A percentile compares a stretch with the other conserved stretches of the same genome.
Evolutionary conservation across 1,140 invertebrate genomes (phyloP).

Genomic region (Drosophila tani): DNA sequence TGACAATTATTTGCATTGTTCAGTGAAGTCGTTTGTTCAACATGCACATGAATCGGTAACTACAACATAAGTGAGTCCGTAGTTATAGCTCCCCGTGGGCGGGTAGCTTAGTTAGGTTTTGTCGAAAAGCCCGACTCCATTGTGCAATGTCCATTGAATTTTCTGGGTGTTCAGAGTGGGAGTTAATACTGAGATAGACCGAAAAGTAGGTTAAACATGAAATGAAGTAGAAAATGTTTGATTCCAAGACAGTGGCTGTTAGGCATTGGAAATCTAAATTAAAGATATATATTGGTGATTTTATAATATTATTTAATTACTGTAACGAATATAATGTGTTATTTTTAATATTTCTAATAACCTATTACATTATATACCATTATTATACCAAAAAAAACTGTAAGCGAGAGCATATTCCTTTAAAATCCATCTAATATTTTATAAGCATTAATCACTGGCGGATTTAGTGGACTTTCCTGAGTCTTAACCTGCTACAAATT

Average conservation of each 20-base stretch:
- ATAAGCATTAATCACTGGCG: background rate
- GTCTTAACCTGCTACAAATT: background rate
- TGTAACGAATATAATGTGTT: no score
- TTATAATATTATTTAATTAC: no score
- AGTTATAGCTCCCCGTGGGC: slow-evolving; percentile 30
- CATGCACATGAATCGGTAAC: slow-evolving; percentile 80
- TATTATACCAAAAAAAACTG: background rate
- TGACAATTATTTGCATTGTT: slow-evolving; percentile 84
- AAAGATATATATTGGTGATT: no score
- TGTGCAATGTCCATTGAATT: slow-evolving; percentile 35
- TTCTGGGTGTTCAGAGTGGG: background rate
- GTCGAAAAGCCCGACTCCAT: slow-evolving; percentile 17
- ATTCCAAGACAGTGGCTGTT: background rate
- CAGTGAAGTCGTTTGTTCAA: slow-evolving; percentile 75
- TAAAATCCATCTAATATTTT: background rate
- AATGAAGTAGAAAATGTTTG: slow-evolving; percentile 21
- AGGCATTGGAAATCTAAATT: no score
- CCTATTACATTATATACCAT: no score
- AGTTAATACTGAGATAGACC: slow-evolving; percentile 15
- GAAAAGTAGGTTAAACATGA: slow-evolving; percentile 7
- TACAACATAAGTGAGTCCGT: slow-evolving; percentile 72
- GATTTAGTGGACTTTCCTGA: background rate
- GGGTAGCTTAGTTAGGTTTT: slow-evolving; percentile 46
- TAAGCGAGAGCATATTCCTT: no score
- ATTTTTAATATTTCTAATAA: no score